Evolutionary conservation across 2,888 invertebrate genomes (phyloP).

Genomic region (Calliopum simillimum): DNA sequence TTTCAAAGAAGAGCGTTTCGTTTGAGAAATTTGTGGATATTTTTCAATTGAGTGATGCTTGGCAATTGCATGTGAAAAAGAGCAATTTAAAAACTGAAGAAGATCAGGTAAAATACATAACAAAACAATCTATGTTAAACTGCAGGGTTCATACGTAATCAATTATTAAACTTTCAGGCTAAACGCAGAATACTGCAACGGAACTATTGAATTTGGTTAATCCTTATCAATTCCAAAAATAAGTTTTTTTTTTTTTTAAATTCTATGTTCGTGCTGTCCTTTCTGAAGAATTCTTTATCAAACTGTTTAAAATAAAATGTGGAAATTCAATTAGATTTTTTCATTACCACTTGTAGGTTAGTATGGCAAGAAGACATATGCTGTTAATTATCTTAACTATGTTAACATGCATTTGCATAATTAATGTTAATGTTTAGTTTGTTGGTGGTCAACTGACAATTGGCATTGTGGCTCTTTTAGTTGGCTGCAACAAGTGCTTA

Average conservation of each 20-base stretch:
- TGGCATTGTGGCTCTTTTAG: neutral
- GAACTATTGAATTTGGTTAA: conserved; percentile 31
- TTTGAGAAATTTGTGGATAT: conserved; percentile 43
- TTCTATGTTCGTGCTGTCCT: neutral
- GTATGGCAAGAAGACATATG: neutral
- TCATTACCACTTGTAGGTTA: neutral
- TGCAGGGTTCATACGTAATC: neutral
- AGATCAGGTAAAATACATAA: conserved; percentile 41
- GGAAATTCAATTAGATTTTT: conserved; percentile 7
- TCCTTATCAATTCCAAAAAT: too few relatives aligned
- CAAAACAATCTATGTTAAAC: neutral
- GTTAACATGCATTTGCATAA: conserved; percentile 16
- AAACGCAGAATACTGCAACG: conserved; percentile 41
- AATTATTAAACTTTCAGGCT: conserved; percentile 12
- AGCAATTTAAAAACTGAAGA: conserved; percentile 43
- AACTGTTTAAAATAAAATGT: conserved; percentile 27
- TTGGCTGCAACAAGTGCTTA: neutral
- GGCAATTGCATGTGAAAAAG: conserved; percentile 42
- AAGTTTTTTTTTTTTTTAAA: too few relatives aligned
- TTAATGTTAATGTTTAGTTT: conserved; percentile 15
- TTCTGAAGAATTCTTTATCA: neutral
- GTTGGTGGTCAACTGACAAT: too few relatives aligned
- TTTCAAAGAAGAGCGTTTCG: conserved; percentile 38
- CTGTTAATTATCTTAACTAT: neutral
- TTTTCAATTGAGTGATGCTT: conserved; percentile 42